A percentile compares a stretch with the other conserved stretches of the same genome.
Evolutionary conservation across 1,140 invertebrate species (phyloP).

Genomic region (Ostrea denselamellosa): DNA sequence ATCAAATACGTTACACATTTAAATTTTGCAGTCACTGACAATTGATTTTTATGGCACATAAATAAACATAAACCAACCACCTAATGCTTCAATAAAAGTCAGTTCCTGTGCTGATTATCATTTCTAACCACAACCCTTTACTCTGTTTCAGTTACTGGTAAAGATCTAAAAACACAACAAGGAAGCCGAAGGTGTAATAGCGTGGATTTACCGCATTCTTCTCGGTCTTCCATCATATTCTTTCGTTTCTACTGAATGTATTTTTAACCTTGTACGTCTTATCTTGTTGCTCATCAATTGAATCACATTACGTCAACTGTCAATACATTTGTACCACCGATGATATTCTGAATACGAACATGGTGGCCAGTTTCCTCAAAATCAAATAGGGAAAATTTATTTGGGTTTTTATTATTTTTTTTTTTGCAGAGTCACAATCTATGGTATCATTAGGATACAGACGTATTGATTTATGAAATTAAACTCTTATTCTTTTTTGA

Average conservation of each 20-base stretch:
- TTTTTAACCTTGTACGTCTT: background rate
- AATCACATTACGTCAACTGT: background rate
- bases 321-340: background rate
- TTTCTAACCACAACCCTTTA: background rate
- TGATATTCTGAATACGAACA: too few relatives aligned
- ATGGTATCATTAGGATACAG: too few relatives aligned
- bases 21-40: too few relatives aligned
- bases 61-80: background rate
- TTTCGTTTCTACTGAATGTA: background rate
- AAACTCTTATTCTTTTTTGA: too few relatives aligned
- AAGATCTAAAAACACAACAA: background rate
- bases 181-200: background rate
- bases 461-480: too few relatives aligned
- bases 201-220: background rate
- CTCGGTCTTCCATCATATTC: background rate
- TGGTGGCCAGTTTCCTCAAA: too few relatives aligned
- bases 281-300: background rate
- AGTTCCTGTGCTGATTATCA: background rate
- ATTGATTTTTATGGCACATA: too few relatives aligned
- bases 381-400: too few relatives aligned
- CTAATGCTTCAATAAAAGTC: background rate
- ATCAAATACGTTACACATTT: too few relatives aligned
- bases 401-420: too few relatives aligned
- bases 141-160: background rate
- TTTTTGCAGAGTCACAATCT: too few relatives aligned